Evolutionary conservation across 2,113 vertebrate species (phyloP).

Genomic region (Chionomys nivalis): DNA sequence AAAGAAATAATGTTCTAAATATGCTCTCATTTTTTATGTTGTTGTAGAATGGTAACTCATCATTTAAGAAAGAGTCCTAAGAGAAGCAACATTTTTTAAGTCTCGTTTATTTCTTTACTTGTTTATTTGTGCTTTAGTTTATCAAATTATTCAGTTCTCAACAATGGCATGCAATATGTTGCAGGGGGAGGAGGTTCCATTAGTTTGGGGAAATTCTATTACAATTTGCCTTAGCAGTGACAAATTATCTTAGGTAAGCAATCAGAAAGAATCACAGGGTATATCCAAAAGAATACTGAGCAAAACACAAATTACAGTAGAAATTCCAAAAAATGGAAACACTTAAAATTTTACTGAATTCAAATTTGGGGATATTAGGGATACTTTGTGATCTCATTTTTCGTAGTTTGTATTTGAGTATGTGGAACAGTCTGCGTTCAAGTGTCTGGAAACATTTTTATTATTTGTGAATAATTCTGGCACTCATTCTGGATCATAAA

Average conservation of each 20-base stretch:
- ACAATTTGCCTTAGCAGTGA: not conserved
- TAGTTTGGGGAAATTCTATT: not conserved
- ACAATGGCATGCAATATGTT: not conserved
- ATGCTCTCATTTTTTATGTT: not conserved
- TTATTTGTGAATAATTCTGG: not conserved
- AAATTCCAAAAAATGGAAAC: not conserved
- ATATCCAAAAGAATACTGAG: not conserved
- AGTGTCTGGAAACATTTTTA: not conserved
- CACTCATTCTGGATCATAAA: not conserved
- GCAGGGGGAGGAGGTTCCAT: not conserved
- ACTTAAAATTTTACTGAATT: not conserved
- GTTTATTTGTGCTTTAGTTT: not conserved
- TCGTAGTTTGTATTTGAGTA: not conserved
- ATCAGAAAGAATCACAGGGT: not conserved
- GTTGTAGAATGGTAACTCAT: not conserved
- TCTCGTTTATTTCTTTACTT: not conserved
- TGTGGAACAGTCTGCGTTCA: not conserved
- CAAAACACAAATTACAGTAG: not conserved
- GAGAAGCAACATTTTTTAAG: not conserved
- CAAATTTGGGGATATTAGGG: not conserved
- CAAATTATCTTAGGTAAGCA: constrained; percentile 3
- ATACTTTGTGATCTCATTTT: not conserved
- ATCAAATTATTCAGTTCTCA: not conserved
- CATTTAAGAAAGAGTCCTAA: not conserved
- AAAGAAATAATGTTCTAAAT: not conserved